Percentiles rank a stretch among this genome's conserved stretches.
These are phyloP conservation scores for Cynodonichthys magdalenae DNA, from an alignment of 2,797 vertebrate genomes.

Conservation along the genomic window DNA sequence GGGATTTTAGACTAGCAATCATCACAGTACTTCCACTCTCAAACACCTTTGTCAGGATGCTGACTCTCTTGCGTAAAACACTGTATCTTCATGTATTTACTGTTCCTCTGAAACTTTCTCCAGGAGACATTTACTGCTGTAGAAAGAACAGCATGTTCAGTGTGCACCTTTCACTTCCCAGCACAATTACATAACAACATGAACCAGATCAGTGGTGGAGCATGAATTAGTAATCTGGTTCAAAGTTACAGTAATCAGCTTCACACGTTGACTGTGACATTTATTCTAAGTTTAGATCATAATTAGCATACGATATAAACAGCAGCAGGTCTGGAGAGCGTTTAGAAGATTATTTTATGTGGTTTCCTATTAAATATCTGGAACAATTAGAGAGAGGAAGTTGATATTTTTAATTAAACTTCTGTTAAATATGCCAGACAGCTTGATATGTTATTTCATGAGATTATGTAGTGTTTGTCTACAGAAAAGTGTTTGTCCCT, in stretches of 20 bases:
- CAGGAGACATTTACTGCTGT: conserved; percentile 6
- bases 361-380: too few species aligned
- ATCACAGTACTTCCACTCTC: too few species aligned
- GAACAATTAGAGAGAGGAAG: too few species aligned
- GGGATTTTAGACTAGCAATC: too few species aligned
- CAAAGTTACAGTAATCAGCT: conserved; percentile 18
- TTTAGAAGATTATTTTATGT: too few species aligned
- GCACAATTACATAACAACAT: conserved; percentile 40
- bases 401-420: too few species aligned
- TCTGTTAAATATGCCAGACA: neutral
- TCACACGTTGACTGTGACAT: conserved; percentile 11
- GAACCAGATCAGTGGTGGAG: conserved; percentile 41
- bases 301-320: too few species aligned
- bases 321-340: too few species aligned
- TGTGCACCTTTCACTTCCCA: conserved; percentile 9
- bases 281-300: conserved; percentile 7
- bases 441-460: too few species aligned
- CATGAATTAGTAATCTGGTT: conserved; percentile 49
- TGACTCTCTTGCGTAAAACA: neutral
- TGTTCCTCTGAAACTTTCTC: conserved; percentile 1
- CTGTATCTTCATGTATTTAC: neutral
- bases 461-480: neutral
- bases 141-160: conserved; percentile 8
- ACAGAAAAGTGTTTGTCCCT: neutral
- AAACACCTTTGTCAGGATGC: conserved; percentile 9